These are phyloP conservation scores for Crotophaga sulcirostris DNA, from an alignment of 2,113 vertebrate species.

Conservation along the genomic window DNA sequence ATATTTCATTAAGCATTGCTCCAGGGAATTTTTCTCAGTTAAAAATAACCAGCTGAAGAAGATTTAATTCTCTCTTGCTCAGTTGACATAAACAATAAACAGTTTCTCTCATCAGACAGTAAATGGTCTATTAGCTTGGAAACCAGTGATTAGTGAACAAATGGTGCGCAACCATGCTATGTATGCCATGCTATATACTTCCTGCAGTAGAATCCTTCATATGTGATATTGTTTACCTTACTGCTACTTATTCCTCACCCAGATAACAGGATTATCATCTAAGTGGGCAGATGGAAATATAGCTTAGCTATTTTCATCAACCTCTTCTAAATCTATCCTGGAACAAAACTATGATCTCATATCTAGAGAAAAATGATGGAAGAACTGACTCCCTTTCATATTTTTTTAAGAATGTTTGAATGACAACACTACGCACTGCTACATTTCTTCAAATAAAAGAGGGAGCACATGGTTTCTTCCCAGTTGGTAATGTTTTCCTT, in stretches of 20 bases:
- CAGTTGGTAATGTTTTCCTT: background rate
- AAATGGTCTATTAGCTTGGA: background rate
- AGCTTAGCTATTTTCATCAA: background rate
- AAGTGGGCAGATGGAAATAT: background rate
- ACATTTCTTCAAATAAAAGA: background rate
- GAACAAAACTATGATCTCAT: background rate
- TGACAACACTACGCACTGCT: background rate
- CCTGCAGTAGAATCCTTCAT: background rate
- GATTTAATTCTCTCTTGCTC: background rate
- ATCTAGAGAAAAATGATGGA: background rate
- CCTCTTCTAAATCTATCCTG: background rate
- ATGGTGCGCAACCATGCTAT: background rate
- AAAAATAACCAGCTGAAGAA: background rate
- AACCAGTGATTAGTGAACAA: background rate
- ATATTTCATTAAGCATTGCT: background rate
- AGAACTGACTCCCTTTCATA: background rate
- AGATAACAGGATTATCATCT: background rate
- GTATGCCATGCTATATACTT: background rate
- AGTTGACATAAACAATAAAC: background rate
- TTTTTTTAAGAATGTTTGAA: background rate
- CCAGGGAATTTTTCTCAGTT: background rate
- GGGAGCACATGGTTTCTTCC: background rate
- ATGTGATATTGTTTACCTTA: background rate
- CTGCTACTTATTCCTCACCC: background rate
- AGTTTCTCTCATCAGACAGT: background rate